A percentile compares a stretch with the other conserved stretches of the same genome.
Evolutionary conservation across 2,888 invertebrate species (phyloP).

Genomic region (Acanthosepion lycidas): DNA sequence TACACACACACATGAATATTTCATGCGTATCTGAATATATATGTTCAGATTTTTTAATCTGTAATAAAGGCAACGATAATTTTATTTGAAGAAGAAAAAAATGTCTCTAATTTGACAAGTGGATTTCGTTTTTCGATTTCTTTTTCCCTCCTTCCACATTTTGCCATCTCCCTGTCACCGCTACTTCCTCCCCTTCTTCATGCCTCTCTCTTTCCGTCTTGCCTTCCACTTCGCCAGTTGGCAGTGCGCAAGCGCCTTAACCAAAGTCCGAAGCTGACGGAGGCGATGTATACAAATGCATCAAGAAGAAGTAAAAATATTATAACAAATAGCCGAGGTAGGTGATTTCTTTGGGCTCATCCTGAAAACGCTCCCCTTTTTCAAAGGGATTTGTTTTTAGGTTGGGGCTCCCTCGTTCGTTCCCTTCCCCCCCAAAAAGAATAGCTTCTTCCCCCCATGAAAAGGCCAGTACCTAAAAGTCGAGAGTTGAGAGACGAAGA

Average conservation of each 20-base stretch:
- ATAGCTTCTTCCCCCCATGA: not conserved
- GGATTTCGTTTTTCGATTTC: too few species aligned
- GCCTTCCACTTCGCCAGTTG: not conserved
- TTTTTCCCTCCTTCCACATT: not conserved
- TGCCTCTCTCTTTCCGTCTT: conserved; percentile 35
- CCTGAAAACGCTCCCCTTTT: not conserved
- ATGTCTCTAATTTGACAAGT: too few species aligned
- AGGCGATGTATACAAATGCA: not conserved
- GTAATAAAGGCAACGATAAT: not conserved
- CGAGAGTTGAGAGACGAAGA: not conserved
- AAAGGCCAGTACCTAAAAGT: not conserved
- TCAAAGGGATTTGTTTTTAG: not conserved
- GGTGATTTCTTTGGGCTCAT: not conserved
- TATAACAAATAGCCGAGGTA: not conserved
- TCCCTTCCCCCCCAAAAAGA: too few species aligned
- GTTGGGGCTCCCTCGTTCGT: too few species aligned
- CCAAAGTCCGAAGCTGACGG: not conserved
- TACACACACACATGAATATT: too few species aligned
- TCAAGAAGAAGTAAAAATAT: not conserved
- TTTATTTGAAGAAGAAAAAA: too few species aligned
- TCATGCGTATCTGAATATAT: too few species aligned
- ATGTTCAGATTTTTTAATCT: not conserved
- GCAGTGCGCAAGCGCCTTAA: not conserved
- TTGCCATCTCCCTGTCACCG: not conserved
- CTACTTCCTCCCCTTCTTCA: not conserved